A percentile compares a stretch with the other conserved stretches of the same genome.
Evolutionary conservation across 2,797 vertebrate genomes (phyloP).

Genomic region (Cirrhinus molitorella): DNA sequence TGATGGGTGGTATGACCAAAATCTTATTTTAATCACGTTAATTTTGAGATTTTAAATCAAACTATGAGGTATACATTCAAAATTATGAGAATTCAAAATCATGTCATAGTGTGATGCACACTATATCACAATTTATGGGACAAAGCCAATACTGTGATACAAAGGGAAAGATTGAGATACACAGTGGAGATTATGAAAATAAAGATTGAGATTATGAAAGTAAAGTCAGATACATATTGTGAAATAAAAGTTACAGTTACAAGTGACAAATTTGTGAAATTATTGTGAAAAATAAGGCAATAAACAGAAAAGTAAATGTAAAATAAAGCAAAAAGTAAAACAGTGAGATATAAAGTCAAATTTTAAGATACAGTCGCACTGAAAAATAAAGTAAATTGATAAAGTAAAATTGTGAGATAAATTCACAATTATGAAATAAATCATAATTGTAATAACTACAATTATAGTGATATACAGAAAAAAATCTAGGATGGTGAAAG

Average conservation of each 20-base stretch:
- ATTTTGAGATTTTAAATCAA: background rate
- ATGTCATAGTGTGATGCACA: background rate
- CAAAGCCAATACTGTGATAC: background rate
- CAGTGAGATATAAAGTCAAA: background rate
- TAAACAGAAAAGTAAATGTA: background rate
- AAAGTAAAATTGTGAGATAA: background rate
- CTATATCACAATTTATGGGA: background rate
- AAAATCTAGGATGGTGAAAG: background rate
- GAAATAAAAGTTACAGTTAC: background rate
- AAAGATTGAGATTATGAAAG: background rate
- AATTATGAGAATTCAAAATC: background rate
- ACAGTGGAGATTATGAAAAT: background rate
- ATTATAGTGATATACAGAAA: background rate
- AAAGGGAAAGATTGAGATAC: background rate
- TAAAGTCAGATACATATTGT: background rate
- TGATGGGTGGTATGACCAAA: background rate
- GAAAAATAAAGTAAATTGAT: background rate
- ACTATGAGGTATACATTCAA: background rate
- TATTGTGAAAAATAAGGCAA: background rate
- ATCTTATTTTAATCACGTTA: background rate
- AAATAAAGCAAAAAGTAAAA: background rate
- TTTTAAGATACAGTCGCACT: background rate
- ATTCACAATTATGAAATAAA: background rate
- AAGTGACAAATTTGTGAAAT: background rate
- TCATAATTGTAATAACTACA: background rate